phyloP scores from a whole-genome alignment of 2,888 invertebrate genomes.

The Eupithecia vulgata region DNA sequence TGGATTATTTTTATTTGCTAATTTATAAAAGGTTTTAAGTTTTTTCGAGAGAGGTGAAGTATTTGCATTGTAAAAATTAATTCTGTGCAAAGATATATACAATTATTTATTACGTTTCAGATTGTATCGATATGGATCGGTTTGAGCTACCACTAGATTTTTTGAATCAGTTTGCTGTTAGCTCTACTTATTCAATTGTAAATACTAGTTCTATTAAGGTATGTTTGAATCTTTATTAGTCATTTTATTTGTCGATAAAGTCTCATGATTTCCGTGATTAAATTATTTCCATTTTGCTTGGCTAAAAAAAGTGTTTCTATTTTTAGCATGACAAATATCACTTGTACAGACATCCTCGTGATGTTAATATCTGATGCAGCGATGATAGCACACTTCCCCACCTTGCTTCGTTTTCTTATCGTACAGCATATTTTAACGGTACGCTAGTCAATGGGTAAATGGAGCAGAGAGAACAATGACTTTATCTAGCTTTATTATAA shows the following conservation, averaged over 20 bases:
- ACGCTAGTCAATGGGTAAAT: constrained; percentile 65
- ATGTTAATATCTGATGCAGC: not conserved
- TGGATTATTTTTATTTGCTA: not conserved
- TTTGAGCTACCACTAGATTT: too few species aligned
- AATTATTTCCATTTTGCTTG: not conserved
- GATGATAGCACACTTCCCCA: not conserved
- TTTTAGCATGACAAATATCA: not conserved
- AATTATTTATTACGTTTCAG: too few species aligned
- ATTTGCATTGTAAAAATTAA: not conserved
- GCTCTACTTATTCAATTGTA: too few species aligned
- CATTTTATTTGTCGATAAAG: not conserved
- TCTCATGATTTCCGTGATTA: not conserved
- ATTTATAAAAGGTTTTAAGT: not conserved
- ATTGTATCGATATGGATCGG: too few species aligned
- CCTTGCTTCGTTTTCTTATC: constrained; percentile 35
- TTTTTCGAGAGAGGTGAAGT: not conserved
- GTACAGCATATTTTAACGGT: constrained; percentile 42
- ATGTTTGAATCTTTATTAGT: too few species aligned
- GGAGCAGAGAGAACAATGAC: constrained; percentile 76
- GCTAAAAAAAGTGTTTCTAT: not conserved
- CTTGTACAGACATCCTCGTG: not conserved
- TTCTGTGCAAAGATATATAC: not conserved
- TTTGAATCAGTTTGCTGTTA: too few species aligned
- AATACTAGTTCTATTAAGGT: too few species aligned
- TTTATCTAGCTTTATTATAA: constrained; percentile 58